These are phyloP conservation scores for Scrobipalpa atriplicella DNA, from an alignment of 2,888 invertebrate genomes.

Conservation along the genomic window DNA sequence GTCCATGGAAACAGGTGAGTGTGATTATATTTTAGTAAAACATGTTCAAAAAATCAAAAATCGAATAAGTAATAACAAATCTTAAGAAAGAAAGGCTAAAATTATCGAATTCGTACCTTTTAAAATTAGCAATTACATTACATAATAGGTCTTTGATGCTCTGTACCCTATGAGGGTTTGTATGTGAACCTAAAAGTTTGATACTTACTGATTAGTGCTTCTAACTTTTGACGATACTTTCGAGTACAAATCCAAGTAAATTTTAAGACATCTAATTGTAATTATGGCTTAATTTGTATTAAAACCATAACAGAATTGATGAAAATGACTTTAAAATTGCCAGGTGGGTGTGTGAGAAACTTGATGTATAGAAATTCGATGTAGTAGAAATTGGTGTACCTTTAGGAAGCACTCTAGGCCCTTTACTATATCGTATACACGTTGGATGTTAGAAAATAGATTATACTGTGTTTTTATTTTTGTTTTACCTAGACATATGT, in stretches of 20 bases:
- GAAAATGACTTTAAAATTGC: not conserved
- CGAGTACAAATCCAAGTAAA: not conserved
- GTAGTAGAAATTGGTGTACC: constrained; percentile 55
- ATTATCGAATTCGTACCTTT: too few species aligned
- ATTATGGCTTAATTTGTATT: not conserved
- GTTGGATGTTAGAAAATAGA: constrained; percentile 26
- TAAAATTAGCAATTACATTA: too few species aligned
- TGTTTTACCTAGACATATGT: not conserved
- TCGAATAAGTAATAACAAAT: not conserved
- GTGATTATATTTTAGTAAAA: not conserved
- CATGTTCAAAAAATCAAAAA: not conserved
- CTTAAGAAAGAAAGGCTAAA: too few species aligned
- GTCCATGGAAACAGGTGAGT: constrained; percentile 98
- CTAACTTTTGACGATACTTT: not conserved
- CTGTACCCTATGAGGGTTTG: not conserved
- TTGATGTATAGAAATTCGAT: constrained; percentile 31
- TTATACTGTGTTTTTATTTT: not conserved
- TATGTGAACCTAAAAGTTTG: not conserved
- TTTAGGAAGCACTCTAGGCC: constrained; percentile 49
- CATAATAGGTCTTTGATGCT: not conserved
- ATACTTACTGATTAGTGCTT: not conserved
- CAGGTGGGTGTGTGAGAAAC: constrained; percentile 30
- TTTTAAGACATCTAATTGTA: not conserved
- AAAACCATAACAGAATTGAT: not conserved
- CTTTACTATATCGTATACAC: constrained; percentile 44